Conservation (phyloP, 2,797 vertebrate species). For the Lepus oiostolus region DNA sequence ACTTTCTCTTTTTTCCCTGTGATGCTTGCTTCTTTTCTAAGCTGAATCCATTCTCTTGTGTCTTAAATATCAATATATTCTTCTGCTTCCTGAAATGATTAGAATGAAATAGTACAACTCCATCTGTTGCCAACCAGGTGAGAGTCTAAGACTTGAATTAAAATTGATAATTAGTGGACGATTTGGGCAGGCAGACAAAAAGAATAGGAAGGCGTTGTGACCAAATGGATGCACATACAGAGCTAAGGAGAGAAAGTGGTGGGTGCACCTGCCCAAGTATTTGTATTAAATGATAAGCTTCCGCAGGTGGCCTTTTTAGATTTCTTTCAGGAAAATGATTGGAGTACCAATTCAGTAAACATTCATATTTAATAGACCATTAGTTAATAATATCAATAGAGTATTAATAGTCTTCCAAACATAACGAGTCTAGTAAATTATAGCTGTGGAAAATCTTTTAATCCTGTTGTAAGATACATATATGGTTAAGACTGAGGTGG, state of each 20-base stretch:
- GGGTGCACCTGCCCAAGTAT: too few relatives aligned
- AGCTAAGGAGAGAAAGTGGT: not conserved
- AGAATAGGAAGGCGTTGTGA: rapidly evolving
- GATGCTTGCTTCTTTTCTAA: not conserved
- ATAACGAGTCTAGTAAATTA: not conserved
- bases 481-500: not conserved
- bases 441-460: not conserved
- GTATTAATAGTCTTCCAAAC: not conserved
- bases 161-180: not conserved
- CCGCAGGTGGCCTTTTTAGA: not conserved
- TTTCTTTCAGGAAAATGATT: not conserved
- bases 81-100: not conserved
- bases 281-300: not conserved
- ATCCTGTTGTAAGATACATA: not conserved
- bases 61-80: not conserved
- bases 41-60: not conserved
- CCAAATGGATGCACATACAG: rapidly evolving
- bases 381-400: not conserved
- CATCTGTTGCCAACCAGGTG: not conserved
- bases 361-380: not conserved
- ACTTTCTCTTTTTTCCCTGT: not conserved
- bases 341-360: not conserved
- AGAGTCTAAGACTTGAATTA: not conserved
- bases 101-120: not conserved
- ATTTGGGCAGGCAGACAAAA: not conserved